A percentile compares a stretch with the other conserved stretches of the same genome.
Conservation (phyloP, 2,113 vertebrate species). For the Spizaetus ornatus region DNA sequence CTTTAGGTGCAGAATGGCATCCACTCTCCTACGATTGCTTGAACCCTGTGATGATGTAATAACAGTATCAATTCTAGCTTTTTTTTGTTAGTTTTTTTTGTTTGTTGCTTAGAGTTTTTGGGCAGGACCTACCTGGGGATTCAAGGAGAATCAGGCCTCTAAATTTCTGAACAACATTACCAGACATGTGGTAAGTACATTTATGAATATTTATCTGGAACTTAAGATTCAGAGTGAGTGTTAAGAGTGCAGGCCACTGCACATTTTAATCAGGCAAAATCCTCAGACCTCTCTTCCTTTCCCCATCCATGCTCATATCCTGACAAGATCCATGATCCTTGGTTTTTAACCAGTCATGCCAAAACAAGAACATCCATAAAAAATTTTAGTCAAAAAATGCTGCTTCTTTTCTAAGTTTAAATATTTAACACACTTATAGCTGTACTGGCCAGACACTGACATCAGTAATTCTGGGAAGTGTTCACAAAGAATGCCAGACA, state of each 20-base stretch:
- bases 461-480: not conserved
- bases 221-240: not conserved
- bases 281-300: not conserved
- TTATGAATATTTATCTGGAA: not conserved
- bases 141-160: not conserved
- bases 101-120: not conserved
- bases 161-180: not conserved
- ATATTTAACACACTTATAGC: not conserved
- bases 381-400: not conserved
- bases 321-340: not conserved
- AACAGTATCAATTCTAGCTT: not conserved
- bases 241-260: not conserved
- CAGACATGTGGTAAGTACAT: not conserved
- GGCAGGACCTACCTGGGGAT: not conserved
- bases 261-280: not conserved
- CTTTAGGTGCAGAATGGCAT: not conserved
- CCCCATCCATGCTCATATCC: not conserved
- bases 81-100: not conserved
- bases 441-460: not conserved
- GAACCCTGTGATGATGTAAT: not conserved
- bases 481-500: not conserved
- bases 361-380: not conserved
- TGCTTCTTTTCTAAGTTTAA: not conserved
- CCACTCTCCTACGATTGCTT: not conserved
- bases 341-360: not conserved